Base-by-base conservation (phyloP, 2,113 vertebrate genomes). In the Oceanodroma tethys region DNA sequence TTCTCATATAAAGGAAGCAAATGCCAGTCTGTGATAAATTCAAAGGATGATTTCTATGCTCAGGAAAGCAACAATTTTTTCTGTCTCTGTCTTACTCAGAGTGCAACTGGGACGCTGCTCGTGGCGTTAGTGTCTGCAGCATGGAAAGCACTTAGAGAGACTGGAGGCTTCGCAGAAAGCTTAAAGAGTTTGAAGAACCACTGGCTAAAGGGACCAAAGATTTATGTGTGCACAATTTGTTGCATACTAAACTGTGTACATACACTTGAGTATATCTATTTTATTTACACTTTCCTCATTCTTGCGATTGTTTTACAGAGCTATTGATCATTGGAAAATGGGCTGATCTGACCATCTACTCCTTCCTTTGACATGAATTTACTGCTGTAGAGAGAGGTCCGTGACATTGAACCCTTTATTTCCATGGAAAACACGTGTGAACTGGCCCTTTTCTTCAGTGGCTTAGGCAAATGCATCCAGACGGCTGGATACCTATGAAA, bases 361-460 rank as follows among this genome's bases (percentile, higher is more conserved):
- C 42, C 26, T 71, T 55, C 29, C 34, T 84, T 40, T 75, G 66
- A 68, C 12, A 10, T 4, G 40, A 45, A 15, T 62, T 86, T 70
- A 6, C 43, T 80, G 53, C 66, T 82, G 62, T 32, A 85, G 23
- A 13, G n/a, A 38, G 27, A 60, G 7, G 20, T 52, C 21, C 7
- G 3, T 52, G 56, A 27, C 27, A 25, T 0, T 11, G 21, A 48
- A 32, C 16, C 13, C 34, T 42, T 59, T 65, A 36, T 72, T 67
- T 60, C 62, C 30, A 22, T 38, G 36, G 56, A 75, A n/a, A 20
- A 66, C 20, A 11, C 0, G 0, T 12, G 27, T 30, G 25, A 58
- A 52, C 34, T 14, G 1, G 11, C 18, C 30, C 30, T 52, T 10
- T 83, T 36, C 58, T 55, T 62, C 43, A 21, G 43, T 45, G 52